These are phyloP conservation scores for Corythornis vintsioides DNA, from an alignment of 2,113 vertebrate genomes.

Conservation along the genomic window DNA sequence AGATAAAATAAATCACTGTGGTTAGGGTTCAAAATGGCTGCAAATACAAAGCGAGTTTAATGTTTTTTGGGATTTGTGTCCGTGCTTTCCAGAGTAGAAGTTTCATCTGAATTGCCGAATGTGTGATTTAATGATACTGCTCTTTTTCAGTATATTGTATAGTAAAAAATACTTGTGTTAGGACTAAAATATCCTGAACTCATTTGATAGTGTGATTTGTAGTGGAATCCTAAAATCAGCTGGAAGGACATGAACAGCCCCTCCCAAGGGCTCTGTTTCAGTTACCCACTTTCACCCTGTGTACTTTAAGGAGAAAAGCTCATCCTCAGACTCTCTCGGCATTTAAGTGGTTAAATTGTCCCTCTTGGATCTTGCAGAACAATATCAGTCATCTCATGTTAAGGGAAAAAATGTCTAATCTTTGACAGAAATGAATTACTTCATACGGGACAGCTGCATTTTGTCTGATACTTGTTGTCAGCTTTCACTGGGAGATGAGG, in stretches of 20 bases:
- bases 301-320: background rate
- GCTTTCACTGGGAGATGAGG: constrained; percentile 73
- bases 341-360: constrained; percentile 70
- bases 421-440: constrained; percentile 84
- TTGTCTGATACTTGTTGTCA: constrained; percentile 80
- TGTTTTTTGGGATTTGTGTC: background rate
- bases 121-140: background rate
- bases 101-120: background rate
- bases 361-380: constrained; percentile 64
- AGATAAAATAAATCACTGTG: rapidly evolving
- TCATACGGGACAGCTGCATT: constrained; percentile 78
- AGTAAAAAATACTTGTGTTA: background rate
- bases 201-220: too few species aligned
- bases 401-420: constrained; percentile 77
- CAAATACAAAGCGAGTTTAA: background rate
- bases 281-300: background rate
- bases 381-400: constrained; percentile 79
- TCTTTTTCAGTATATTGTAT: background rate
- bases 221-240: background rate
- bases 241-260: background rate
- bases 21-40: rapidly evolving
- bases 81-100: background rate
- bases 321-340: background rate
- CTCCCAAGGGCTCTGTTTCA: background rate
- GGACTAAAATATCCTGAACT: background rate